Conservation (phyloP, 1,140 invertebrate genomes). For the Chrysoperla carnea region DNA sequence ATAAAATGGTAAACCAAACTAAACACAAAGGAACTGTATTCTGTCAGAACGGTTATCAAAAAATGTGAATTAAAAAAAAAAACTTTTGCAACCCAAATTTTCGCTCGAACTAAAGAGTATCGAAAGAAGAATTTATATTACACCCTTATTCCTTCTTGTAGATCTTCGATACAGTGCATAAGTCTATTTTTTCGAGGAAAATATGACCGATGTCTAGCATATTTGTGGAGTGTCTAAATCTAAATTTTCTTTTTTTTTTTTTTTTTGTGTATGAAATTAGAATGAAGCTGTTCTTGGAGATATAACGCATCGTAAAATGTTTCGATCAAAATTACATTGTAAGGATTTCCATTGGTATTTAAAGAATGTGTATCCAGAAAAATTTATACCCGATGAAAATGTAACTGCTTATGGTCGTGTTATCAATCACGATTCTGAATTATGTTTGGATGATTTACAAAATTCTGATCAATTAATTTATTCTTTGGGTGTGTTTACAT, state of each 20-base stretch:
- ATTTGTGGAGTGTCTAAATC: too few species aligned
- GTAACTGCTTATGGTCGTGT: slow-evolving; percentile 50
- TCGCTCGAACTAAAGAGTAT: too few species aligned
- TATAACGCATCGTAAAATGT: slow-evolving; percentile 44
- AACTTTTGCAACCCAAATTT: too few species aligned
- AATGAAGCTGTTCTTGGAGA: slow-evolving; percentile 42
- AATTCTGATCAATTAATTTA: slow-evolving; percentile 49
- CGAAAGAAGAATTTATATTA: too few species aligned
- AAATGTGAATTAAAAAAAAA: too few species aligned
- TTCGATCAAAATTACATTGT: slow-evolving; percentile 56
- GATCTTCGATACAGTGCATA: too few species aligned
- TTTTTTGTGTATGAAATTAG: slow-evolving; percentile 22
- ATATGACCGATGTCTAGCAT: too few species aligned
- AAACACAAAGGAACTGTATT: too few species aligned
- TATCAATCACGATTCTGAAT: slow-evolving; percentile 27
- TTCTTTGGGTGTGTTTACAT: slow-evolving; percentile 53
- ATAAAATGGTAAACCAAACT: too few species aligned
- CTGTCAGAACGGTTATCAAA: too few species aligned
- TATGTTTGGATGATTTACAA: slow-evolving; percentile 70
- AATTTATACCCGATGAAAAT: slow-evolving; percentile 73
- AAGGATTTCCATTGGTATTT: slow-evolving; percentile 69
- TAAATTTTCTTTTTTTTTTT: slow-evolving; percentile 5
- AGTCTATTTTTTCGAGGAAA: too few species aligned
- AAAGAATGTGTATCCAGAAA: slow-evolving; percentile 64
- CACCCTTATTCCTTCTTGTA: too few species aligned